Evolutionary conservation across 2,113 vertebrate genomes (phyloP).

Genomic region (Brienomyrus longianalis): DNA sequence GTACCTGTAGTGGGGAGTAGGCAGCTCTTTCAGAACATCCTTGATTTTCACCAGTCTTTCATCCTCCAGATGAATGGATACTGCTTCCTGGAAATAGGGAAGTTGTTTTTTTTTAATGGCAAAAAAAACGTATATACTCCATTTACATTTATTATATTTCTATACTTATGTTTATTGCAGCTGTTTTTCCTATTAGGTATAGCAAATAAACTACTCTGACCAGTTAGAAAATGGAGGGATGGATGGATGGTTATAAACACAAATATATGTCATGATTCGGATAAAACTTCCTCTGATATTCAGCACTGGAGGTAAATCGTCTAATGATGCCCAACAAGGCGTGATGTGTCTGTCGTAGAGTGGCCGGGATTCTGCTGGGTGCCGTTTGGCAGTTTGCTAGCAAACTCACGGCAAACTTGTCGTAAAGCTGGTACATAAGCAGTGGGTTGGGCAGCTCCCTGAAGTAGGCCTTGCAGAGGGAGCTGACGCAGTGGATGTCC

Average conservation of each 20-base stretch:
- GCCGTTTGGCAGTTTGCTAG: background rate
- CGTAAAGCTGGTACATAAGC: constrained; percentile 89
- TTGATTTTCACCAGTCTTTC: constrained; percentile 79
- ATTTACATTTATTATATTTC: background rate
- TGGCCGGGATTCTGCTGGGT: background rate
- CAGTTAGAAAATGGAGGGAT: background rate
- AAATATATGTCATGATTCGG: background rate
- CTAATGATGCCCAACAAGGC: background rate
- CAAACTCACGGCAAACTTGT: constrained; percentile 84
- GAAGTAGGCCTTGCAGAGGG: constrained; percentile 90
- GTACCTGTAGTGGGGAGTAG: constrained; percentile 72
- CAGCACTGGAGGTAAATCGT: background rate
- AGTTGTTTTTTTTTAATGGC: background rate
- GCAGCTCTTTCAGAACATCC: constrained; percentile 81
- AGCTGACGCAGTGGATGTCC: constrained; percentile 93
- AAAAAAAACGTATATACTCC: background rate
- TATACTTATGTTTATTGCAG: background rate
- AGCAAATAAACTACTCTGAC: background rate
- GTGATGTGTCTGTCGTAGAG: background rate
- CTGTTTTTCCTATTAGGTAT: background rate
- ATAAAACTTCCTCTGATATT: background rate
- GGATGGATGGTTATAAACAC: background rate
- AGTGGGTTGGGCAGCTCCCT: constrained; percentile 88
- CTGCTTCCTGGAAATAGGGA: constrained; percentile 69
- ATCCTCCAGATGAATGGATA: constrained; percentile 78